Percentiles rank a stretch among this genome's conserved stretches.
Evolutionary conservation across 1,140 invertebrate genomes (phyloP).

Genomic region (Rhagoletis zephyria): DNA sequence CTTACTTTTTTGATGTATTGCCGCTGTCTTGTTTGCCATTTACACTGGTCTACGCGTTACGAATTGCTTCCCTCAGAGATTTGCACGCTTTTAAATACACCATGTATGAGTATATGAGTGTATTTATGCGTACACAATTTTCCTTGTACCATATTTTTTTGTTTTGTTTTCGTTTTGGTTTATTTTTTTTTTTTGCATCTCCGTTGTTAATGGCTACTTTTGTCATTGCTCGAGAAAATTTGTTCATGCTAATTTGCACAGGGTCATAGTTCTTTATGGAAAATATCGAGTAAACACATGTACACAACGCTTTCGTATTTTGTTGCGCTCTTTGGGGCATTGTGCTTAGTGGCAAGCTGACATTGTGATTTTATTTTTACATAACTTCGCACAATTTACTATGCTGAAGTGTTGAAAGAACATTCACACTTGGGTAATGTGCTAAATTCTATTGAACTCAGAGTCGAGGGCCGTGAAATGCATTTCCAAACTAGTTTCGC

Average conservation of each 20-base stretch:
- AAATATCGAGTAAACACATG: background rate
- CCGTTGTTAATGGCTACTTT: background rate
- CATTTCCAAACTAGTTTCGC: too few species aligned
- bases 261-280: constrained; percentile 2
- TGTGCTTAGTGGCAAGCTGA: background rate
- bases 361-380: background rate
- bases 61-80: background rate
- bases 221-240: background rate
- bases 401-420: too few species aligned
- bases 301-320: background rate
- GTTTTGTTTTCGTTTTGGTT: background rate
- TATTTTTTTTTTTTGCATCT: background rate
- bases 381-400: background rate
- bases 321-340: background rate
- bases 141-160: constrained; percentile 27
- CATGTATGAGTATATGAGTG: background rate
- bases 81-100: background rate
- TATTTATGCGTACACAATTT: background rate
- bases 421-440: too few species aligned
- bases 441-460: too few species aligned
- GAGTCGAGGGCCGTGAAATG: too few species aligned
- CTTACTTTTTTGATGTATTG: constrained; percentile 30
- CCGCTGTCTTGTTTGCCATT: background rate
- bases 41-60: background rate
- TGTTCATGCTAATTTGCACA: background rate